These are phyloP conservation scores for Forbesichthys agassizii DNA, from an alignment of 2,113 vertebrate genomes.

Conservation along the genomic window DNA sequence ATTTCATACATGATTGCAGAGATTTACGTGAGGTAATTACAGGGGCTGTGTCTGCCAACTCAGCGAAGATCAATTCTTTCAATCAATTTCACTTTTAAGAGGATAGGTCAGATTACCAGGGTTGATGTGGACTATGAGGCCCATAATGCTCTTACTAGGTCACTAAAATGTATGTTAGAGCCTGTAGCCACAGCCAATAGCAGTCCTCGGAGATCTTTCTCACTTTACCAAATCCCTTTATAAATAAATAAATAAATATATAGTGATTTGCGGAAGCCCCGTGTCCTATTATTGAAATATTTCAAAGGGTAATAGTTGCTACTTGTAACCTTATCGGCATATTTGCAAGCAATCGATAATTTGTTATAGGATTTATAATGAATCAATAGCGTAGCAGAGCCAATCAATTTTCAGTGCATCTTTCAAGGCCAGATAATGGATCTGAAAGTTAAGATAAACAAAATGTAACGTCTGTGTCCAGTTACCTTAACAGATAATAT, in stretches of 20 bases:
- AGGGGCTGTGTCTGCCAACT: conserved; percentile 69
- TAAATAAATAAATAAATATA: background rate
- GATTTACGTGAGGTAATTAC: conserved; percentile 80
- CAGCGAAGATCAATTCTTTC: conserved; percentile 77
- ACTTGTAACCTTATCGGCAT: conserved; percentile 55
- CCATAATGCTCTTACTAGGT: conserved; percentile 78
- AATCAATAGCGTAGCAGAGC: conserved; percentile 49
- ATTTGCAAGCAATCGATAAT: conserved; percentile 59
- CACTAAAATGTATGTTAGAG: conserved; percentile 75
- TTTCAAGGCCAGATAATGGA: conserved; percentile 51
- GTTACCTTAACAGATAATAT: conserved; percentile 46
- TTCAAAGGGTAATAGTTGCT: conserved; percentile 47
- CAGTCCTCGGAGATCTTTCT: conserved; percentile 55
- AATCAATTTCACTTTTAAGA: conserved; percentile 80
- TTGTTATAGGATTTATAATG: conserved; percentile 51
- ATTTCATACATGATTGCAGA: conserved; percentile 73
- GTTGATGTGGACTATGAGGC: conserved; percentile 55
- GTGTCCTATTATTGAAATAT: conserved; percentile 34
- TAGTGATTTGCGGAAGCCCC: conserved; percentile 32
- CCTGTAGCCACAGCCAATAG: conserved; percentile 51
- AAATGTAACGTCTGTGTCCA: conserved; percentile 38
- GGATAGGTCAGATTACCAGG: conserved; percentile 75
- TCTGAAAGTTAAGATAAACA: conserved; percentile 33
- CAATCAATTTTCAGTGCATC: conserved; percentile 43
- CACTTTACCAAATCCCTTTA: background rate